Conservation (phyloP, 1,140 invertebrate genomes). For the Eriosoma lanigerum region DNA sequence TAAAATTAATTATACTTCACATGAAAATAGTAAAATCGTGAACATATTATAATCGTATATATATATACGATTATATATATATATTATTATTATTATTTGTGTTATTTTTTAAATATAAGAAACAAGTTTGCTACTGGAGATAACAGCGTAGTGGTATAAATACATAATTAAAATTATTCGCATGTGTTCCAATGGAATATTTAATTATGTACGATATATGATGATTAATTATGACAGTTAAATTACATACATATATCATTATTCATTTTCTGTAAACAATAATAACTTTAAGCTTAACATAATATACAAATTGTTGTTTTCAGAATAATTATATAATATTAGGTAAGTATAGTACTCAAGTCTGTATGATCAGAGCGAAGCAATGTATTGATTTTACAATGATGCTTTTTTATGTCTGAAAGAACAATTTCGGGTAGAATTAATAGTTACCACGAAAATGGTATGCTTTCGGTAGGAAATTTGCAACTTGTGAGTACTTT, state of each 20-base stretch:
- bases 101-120: not conserved
- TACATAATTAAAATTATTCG: conserved; percentile 26
- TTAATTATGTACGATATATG: not conserved
- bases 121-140: not conserved
- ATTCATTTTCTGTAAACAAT: not conserved
- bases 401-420: too few relatives aligned
- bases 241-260: not conserved
- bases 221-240: conserved; percentile 25
- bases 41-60: not conserved
- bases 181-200: not conserved
- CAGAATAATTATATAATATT: not conserved
- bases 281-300: not conserved
- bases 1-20: not conserved
- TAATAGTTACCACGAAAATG: too few relatives aligned
- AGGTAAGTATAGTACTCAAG: too few relatives aligned
- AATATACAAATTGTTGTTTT: not conserved
- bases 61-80: not conserved
- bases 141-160: not conserved
- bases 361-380: too few relatives aligned
- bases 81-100: not conserved
- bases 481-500: too few relatives aligned
- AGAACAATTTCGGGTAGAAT: too few relatives aligned
- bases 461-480: too few relatives aligned
- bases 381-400: too few relatives aligned
- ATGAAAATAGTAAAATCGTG: not conserved